A percentile compares a stretch with the other conserved stretches of the same genome.
phyloP scores from a whole-genome alignment of 2,888 invertebrate genomes.

The Dolichomitus sp. region DNA sequence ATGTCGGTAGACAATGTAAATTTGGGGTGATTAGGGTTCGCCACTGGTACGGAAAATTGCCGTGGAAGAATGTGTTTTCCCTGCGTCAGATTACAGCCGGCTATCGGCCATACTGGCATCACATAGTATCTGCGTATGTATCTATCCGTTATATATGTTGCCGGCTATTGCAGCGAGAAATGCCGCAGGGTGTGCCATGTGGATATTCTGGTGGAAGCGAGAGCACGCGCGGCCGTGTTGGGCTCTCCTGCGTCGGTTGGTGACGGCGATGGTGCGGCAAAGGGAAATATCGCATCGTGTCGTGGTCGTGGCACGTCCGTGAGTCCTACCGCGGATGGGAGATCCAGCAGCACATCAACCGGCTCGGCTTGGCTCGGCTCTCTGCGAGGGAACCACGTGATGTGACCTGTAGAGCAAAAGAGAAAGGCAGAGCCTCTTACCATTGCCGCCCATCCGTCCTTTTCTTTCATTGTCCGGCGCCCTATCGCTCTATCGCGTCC shows the following conservation, averaged over 20 bases:
- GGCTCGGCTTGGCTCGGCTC: neutral
- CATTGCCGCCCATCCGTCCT: constrained; percentile 4
- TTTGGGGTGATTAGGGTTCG: neutral
- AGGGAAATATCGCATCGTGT: neutral
- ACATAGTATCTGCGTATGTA: constrained; percentile 1
- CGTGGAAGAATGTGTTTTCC: neutral
- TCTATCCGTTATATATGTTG: neutral
- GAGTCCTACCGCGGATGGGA: constrained; percentile 11
- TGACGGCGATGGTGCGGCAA: neutral
- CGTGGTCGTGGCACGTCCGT: neutral
- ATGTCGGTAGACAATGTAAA: neutral
- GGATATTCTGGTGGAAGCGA: constrained; percentile 35
- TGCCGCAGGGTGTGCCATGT: constrained; percentile 59
- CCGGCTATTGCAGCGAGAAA: constrained; percentile 14
- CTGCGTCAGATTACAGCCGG: neutral
- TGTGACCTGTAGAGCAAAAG: constrained; percentile 27
- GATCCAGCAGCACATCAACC: neutral
- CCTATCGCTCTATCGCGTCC: constrained; percentile 43
- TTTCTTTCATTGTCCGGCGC: constrained; percentile 1
- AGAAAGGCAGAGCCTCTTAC: constrained; percentile 20
- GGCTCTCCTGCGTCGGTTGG: neutral
- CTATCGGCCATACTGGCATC: neutral
- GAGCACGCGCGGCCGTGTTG: neutral
- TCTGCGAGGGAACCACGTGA: constrained; percentile 23
- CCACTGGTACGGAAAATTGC: neutral